Conservation (phyloP, 2,797 vertebrate species). For the Paguma larvata region DNA sequence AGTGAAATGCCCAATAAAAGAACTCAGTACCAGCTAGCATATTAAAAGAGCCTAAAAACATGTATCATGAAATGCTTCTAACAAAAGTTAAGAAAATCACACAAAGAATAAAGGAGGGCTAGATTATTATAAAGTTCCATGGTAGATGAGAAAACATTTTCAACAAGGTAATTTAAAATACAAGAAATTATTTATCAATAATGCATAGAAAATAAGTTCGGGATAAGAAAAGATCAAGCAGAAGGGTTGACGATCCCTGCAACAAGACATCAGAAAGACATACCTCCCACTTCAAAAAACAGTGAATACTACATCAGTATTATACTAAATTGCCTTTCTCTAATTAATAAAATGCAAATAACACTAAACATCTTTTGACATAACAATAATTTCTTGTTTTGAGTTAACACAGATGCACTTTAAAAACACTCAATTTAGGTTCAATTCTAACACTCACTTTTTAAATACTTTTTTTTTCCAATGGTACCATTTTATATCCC, state of each 20-base stretch:
- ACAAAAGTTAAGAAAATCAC: constrained; percentile 53
- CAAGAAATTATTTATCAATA: constrained; percentile 8
- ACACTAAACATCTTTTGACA: constrained; percentile 45
- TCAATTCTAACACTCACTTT: constrained; percentile 46
- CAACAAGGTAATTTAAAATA: constrained; percentile 43
- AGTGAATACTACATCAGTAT: not conserved
- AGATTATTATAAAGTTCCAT: not conserved
- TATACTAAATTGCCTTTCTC: constrained; percentile 1
- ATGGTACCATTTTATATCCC: not conserved
- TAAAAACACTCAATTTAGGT: constrained; percentile 39
- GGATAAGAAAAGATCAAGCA: constrained; percentile 1
- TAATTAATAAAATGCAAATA: constrained; percentile 44
- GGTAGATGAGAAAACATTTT: constrained; percentile 40
- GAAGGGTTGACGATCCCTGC: not conserved
- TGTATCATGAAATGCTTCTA: not conserved
- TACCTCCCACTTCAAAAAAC: not conserved
- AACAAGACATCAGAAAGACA: not conserved
- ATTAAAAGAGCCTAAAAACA: constrained; percentile 4
- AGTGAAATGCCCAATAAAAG: constrained; percentile 25
- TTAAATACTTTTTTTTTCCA: constrained; percentile 29
- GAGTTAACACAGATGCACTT: not conserved
- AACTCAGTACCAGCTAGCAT: not conserved
- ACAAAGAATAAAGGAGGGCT: not conserved
- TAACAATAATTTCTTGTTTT: constrained; percentile 15
- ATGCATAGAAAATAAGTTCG: constrained; percentile 38